phyloP scores from a whole-genome alignment of 2,888 invertebrate species.

The Palloptera scutellata region DNA sequence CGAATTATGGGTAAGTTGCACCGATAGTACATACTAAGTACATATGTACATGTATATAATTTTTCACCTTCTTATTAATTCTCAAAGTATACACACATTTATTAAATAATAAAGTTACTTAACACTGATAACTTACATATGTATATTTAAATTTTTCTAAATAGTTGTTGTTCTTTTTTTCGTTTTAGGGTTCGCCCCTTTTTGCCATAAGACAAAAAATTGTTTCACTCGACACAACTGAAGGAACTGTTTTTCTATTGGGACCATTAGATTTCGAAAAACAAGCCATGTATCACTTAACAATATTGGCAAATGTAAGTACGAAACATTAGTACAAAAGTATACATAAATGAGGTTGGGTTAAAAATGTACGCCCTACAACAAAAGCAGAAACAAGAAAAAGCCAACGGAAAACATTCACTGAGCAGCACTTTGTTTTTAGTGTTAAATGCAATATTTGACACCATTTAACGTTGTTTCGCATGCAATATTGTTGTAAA shows the following conservation, averaged over 20 bases:
- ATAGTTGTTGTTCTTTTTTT: slow-evolving; percentile 35
- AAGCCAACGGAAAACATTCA: no score
- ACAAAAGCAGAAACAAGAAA: no score
- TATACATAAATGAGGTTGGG: no score
- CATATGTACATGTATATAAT: neutral
- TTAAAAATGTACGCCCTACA: no score
- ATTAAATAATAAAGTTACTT: no score
- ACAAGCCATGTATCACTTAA: slow-evolving; percentile 86
- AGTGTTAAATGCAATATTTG: no score
- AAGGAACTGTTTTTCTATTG: slow-evolving; percentile 79
- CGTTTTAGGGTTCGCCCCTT: slow-evolving; percentile 73
- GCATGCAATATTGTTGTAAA: no score
- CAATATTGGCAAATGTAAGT: slow-evolving; percentile 87
- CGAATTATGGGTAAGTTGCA: slow-evolving; percentile 77
- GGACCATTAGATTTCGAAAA: slow-evolving; percentile 88
- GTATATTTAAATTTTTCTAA: neutral
- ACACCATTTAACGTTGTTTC: no score
- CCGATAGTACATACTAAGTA: neutral
- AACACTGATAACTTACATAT: no score
- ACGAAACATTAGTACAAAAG: slow-evolving; percentile 7
- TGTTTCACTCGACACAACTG: slow-evolving; percentile 77
- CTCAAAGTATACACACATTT: no score
- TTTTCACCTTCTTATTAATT: no score
- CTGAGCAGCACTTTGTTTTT: no score
- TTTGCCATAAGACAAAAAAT: slow-evolving; percentile 82